phyloP scores from a whole-genome alignment of 2,888 invertebrate genomes.

The Hyalella azteca region DNA sequence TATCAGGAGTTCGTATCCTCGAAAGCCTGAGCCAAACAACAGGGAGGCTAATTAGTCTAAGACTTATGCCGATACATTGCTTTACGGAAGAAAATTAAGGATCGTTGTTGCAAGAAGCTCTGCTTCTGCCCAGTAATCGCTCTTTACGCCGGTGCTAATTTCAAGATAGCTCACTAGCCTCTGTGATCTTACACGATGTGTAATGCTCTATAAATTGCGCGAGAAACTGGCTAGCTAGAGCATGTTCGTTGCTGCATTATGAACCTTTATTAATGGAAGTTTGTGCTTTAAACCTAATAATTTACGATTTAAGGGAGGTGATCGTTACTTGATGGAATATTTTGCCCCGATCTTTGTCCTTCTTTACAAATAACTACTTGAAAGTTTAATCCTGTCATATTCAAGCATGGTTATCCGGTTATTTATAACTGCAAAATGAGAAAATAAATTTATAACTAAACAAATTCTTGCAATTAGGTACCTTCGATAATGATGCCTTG shows the following conservation, averaged over 20 bases:
- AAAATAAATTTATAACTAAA: no score
- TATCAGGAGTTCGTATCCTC: neutral
- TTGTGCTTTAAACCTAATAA: no score
- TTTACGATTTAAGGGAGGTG: no score
- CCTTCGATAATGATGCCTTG: no score
- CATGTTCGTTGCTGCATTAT: neutral
- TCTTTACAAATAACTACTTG: no score
- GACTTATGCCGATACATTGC: slow-evolving; percentile 25
- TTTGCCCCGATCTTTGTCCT: no score
- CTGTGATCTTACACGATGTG: neutral
- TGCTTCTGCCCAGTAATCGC: slow-evolving; percentile 21
- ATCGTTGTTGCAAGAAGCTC: neutral
- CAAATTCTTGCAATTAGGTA: no score
- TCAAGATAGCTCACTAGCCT: neutral
- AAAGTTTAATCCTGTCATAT: no score
- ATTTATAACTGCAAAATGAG: no score
- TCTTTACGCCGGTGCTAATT: slow-evolving; percentile 35
- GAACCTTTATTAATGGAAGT: no score
- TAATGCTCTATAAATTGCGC: slow-evolving; percentile 10
- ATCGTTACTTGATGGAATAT: no score
- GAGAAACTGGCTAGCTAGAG: neutral
- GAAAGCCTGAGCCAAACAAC: neutral
- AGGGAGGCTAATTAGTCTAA: neutral
- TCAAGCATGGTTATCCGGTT: no score
- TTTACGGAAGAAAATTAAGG: slow-evolving; percentile 17